Evolutionary conservation across 2,797 vertebrate species (phyloP), one percentile per base, ranked within the genome.

Genomic region (Xerus rutilus): DNA sequence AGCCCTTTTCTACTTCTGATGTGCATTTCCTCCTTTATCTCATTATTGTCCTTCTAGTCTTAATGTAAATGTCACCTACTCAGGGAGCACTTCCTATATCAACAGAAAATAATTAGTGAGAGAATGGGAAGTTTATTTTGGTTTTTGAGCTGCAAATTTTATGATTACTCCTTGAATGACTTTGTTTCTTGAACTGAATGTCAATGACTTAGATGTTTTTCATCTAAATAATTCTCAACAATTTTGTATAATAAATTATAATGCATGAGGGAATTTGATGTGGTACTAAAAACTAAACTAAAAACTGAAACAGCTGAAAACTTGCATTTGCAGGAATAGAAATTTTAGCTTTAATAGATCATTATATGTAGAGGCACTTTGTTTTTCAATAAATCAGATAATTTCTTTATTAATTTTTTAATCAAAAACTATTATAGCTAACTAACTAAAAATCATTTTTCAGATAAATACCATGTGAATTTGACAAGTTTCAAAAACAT

Each of bases 71-170:
- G 93, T 95, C 94, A 94, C 64, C 87, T 88, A 88, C 94, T 92
- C 77, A 92, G 73, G 64, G 79, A 97, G 52, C 18, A 83, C 84
- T 97, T 97, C 89, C 84, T 97, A 11, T 93, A 76, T 96, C 87
- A 96, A 96, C 87, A 96, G 43, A 94, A 96, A 96, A 95, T 97
- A 97, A 97, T 97, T 96, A 97, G 89, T 93, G 84, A 91, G 94
- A 96, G 96, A 97, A 96, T 92, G 77, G 82, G 70, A 94, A 97
- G 94, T 96, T 96, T 96, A 85, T 90, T 96, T 97, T 95, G 72
- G 69, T 95, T 96, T 72, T 78, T 79, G 65, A 96, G 84, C 81
- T 97, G 94, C 69, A 89, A 88, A 96, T 97, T 97, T 92, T 57
- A 82, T 78, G 89, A 97, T 89, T 95, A 83, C n/a, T 91, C 32